Conservation (phyloP, 2,888 invertebrate genomes). For the Stenchaetothrips biformis region DNA sequence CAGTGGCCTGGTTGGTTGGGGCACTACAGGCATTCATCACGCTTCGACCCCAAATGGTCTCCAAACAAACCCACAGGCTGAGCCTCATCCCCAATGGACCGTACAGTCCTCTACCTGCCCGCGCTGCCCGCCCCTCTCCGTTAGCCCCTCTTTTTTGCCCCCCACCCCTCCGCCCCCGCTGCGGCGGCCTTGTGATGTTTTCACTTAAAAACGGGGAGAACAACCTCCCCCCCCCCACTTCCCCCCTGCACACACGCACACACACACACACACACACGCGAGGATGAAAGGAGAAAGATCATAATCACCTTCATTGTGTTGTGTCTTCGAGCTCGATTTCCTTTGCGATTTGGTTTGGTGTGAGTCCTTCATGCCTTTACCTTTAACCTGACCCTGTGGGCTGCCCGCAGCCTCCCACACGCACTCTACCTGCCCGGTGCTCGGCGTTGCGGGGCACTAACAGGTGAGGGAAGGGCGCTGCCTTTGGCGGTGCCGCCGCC, state of each 20-base stretch:
- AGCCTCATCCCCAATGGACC: conserved; percentile 1
- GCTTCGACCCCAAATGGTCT: background rate
- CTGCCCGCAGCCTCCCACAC: background rate
- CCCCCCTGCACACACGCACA: background rate
- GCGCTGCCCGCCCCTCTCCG: background rate
- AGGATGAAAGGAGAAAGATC: background rate
- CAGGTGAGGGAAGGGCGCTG: background rate
- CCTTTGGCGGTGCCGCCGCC: conserved; percentile 10
- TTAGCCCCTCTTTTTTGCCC: background rate
- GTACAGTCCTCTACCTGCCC: background rate
- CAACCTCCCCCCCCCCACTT: background rate
- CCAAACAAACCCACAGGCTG: conserved; percentile 4
- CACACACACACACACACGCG: background rate
- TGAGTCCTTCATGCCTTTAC: background rate
- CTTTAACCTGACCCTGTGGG: background rate
- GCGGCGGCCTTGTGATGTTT: conserved; percentile 16
- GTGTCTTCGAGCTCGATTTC: conserved; percentile 8
- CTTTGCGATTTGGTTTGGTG: conserved; percentile 18
- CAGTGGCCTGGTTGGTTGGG: background rate
- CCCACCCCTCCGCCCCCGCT: background rate
- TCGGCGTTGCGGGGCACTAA: background rate
- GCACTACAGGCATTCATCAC: background rate
- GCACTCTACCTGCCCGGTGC: background rate
- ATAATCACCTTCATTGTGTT: conserved; percentile 25
- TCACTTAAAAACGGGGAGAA: conserved; percentile 16